Conservation (phyloP, 2,113 vertebrate genomes). For the Hippocampus abdominalis region DNA sequence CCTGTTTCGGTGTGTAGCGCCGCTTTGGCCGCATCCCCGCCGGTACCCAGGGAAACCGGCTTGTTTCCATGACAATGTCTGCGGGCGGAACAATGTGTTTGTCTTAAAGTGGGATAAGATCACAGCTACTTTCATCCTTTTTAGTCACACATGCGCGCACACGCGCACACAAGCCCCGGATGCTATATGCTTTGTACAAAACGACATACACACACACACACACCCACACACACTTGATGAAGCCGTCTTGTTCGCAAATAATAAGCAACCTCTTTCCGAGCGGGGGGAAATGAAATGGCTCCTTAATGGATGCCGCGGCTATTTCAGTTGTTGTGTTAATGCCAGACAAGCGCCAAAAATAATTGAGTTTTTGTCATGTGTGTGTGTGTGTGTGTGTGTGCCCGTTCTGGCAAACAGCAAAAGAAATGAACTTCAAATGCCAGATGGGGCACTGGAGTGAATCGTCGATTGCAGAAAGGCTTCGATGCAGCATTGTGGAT, state of each 20-base stretch:
- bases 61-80: conserved; percentile 75
- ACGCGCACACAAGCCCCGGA: conserved; percentile 2
- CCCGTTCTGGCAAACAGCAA: conserved; percentile 51
- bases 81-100: conserved; percentile 67
- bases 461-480: conserved; percentile 53
- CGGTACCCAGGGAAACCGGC: conserved; percentile 68
- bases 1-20: conserved; percentile 28
- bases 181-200: neutral
- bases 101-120: conserved; percentile 71
- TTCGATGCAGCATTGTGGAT: neutral
- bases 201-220: neutral
- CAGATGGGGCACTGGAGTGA: conserved; percentile 65
- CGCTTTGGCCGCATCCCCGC: conserved; percentile 57
- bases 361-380: conserved; percentile 22
- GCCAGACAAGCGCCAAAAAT: conserved; percentile 46
- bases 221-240: conserved; percentile 20
- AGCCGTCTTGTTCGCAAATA: conserved; percentile 47
- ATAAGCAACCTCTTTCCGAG: conserved; percentile 40
- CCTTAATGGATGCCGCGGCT: conserved; percentile 59
- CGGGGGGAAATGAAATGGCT: conserved; percentile 47
- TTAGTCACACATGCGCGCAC: conserved; percentile 33
- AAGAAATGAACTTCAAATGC: conserved; percentile 62
- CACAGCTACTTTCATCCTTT: conserved; percentile 63
- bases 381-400: conserved; percentile 23
- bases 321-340: conserved; percentile 50